Conservation (phyloP, 2,888 invertebrate species). For the Monopis laevigella region DNA sequence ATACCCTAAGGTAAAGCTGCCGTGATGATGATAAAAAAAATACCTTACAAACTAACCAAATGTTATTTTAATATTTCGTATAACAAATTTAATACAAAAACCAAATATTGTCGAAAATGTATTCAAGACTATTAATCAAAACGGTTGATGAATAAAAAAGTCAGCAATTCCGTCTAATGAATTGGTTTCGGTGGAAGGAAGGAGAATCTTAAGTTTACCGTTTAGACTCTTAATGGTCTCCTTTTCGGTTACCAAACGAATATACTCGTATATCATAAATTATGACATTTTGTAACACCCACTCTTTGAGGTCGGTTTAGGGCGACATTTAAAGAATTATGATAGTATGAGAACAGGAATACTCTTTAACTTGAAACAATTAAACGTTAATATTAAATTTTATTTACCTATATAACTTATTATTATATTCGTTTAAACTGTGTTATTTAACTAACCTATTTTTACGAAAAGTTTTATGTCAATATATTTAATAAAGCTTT, state of each 20-base stretch:
- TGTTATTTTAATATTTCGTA: too few relatives aligned
- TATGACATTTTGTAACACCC: conserved; percentile 47
- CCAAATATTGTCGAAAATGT: too few relatives aligned
- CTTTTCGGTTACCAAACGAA: conserved; percentile 19
- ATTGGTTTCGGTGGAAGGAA: conserved; percentile 36
- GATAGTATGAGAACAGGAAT: neutral
- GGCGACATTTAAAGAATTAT: conserved; percentile 5
- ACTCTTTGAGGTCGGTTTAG: conserved; percentile 25
- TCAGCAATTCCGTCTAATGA: conserved; percentile 8
- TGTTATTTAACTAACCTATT: too few relatives aligned
- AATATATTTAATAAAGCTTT: too few relatives aligned
- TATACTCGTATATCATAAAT: conserved; percentile 51
- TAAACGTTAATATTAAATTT: neutral
- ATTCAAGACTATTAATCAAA: conserved; percentile 9
- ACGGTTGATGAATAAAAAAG: conserved; percentile 5
- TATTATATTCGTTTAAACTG: too few relatives aligned
- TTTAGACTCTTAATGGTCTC: conserved; percentile 51
- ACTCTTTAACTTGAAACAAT: neutral
- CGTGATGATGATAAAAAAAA: too few relatives aligned
- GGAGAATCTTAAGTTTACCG: conserved; percentile 52
- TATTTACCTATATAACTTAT: neutral
- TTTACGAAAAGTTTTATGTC: too few relatives aligned
- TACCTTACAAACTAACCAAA: too few relatives aligned
- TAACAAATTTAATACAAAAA: too few relatives aligned
- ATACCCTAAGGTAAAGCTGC: too few relatives aligned